Evolutionary conservation across 2,888 invertebrate species (phyloP).

Genomic region (Diaphora mendica): DNA sequence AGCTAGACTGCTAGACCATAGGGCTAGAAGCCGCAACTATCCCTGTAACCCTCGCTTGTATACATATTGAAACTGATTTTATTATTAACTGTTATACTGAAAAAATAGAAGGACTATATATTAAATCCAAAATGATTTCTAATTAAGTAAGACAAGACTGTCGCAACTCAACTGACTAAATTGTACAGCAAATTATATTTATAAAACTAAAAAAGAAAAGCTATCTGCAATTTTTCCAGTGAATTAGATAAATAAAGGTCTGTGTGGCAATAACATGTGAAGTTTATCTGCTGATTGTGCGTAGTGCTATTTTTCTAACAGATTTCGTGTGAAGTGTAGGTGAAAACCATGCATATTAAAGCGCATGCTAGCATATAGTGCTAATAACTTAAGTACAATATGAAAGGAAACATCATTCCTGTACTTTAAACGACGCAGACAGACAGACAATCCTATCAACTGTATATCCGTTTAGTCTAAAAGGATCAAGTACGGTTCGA

Average conservation of each 20-base stretch:
- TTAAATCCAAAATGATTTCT: neutral
- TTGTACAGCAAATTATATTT: too few species aligned
- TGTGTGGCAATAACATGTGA: too few species aligned
- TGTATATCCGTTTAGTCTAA: conserved; percentile 77
- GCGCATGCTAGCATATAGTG: neutral
- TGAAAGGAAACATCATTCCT: neutral
- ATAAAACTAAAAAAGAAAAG: too few species aligned
- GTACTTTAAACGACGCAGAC: conserved; percentile 38
- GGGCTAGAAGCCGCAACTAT: neutral
- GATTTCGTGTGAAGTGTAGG: too few species aligned
- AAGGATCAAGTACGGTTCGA: conserved; percentile 69
- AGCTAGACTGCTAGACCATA: neutral
- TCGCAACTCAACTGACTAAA: too few species aligned
- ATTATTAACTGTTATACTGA: neutral
- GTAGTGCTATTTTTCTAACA: too few species aligned
- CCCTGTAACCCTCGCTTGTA: neutral
- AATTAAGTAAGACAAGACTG: neutral
- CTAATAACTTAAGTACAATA: neutral
- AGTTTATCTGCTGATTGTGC: too few species aligned
- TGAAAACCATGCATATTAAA: too few species aligned
- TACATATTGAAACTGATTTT: neutral
- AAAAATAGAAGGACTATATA: neutral
- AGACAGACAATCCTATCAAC: conserved; percentile 69
- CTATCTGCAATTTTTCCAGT: too few species aligned
- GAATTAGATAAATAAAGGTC: too few species aligned